Conservation (phyloP, 2,113 vertebrate genomes). For the Microcebus lehilahytsara region DNA sequence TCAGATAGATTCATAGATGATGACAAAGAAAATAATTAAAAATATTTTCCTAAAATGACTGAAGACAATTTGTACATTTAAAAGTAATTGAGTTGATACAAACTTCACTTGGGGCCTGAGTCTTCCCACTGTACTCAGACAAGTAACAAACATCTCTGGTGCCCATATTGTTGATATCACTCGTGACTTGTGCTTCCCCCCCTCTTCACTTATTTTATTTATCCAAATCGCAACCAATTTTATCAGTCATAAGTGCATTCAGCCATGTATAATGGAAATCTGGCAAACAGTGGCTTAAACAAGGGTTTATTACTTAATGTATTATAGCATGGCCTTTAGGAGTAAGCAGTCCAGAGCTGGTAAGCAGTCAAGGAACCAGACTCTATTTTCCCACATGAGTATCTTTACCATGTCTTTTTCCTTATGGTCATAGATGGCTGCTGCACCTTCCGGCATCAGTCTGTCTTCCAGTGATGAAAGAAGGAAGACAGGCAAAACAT, state of each 20-base stretch:
- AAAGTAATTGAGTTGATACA: not conserved
- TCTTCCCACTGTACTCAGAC: not conserved
- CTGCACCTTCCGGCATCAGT: not conserved
- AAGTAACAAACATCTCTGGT: not conserved
- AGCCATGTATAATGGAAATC: not conserved
- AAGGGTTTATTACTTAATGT: not conserved
- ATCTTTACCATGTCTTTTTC: not conserved
- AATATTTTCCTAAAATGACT: not conserved
- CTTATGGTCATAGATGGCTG: not conserved
- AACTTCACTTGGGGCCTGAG: not conserved
- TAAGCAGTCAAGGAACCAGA: not conserved
- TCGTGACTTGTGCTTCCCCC: not conserved
- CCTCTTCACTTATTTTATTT: not conserved
- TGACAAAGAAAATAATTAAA: not conserved
- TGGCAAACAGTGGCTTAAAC: not conserved
- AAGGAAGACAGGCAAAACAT: not conserved
- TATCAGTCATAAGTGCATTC: not conserved
- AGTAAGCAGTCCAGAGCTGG: not conserved
- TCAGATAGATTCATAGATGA: not conserved
- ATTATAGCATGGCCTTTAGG: not conserved
- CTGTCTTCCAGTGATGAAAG: not conserved
- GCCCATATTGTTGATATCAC: not conserved
- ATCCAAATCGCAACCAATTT: not conserved
- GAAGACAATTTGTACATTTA: not conserved
- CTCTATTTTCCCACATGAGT: not conserved